Evolutionary conservation across 2,113 vertebrate species (phyloP).

Genomic region (Eupsittula cactorum): DNA sequence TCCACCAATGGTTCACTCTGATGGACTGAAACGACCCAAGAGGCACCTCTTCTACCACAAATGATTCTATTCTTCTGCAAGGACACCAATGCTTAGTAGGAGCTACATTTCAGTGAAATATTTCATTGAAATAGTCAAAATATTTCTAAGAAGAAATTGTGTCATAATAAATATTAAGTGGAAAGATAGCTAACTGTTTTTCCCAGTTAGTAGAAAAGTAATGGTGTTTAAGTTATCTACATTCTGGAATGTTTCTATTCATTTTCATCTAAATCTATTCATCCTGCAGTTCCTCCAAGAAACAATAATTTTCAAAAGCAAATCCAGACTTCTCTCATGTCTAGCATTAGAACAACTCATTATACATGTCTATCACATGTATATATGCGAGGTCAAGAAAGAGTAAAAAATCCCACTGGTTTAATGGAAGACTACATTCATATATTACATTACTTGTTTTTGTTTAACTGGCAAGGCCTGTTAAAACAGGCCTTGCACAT

Average conservation of each 20-base stretch:
- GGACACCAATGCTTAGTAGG: background rate
- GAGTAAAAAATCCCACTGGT: background rate
- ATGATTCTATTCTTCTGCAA: constrained; percentile 8
- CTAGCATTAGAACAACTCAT: background rate
- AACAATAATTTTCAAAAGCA: background rate
- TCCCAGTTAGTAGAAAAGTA: constrained; percentile 5
- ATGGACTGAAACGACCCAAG: background rate
- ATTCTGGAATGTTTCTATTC: background rate
- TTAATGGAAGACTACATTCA: background rate
- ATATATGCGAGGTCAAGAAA: background rate
- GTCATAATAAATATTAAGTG: background rate
- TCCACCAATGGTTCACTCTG: background rate
- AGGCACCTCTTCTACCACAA: background rate
- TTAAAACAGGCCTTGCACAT: background rate
- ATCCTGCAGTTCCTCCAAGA: background rate
- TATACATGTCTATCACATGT: background rate
- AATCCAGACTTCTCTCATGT: background rate
- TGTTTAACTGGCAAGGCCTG: background rate
- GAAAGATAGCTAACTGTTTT: background rate
- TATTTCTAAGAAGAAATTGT: background rate
- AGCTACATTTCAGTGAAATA: background rate
- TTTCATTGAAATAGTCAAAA: background rate
- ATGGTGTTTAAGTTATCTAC: background rate
- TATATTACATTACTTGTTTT: background rate
- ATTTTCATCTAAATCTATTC: background rate